Percentiles rank a stretch among this genome's conserved stretches.
Evolutionary conservation across 2,797 vertebrate species (phyloP).

Genomic region (Bucorvus abyssinicus): DNA sequence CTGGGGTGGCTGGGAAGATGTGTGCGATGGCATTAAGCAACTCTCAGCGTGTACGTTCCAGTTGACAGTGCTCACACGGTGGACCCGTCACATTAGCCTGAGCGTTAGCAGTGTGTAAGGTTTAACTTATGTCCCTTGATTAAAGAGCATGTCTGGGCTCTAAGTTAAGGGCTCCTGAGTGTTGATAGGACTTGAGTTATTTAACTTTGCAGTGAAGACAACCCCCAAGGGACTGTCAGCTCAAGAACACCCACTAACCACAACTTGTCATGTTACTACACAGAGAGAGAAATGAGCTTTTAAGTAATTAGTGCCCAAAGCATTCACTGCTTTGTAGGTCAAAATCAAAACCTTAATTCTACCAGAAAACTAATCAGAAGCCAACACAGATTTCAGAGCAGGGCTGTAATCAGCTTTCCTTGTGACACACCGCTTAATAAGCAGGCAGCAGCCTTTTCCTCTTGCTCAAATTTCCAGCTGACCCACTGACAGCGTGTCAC

Average conservation of each 20-base stretch:
- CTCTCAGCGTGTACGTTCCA: accelerated
- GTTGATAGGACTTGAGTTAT: conserved; percentile 55
- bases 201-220: conserved; percentile 37
- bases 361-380: conserved; percentile 54
- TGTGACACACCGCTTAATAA: conserved; percentile 26
- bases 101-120: background rate
- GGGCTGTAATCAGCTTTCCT: background rate
- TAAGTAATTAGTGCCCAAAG: conserved; percentile 68
- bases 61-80: background rate
- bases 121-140: conserved; percentile 6
- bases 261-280: conserved; percentile 15
- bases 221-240: conserved; percentile 51
- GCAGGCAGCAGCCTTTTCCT: background rate
- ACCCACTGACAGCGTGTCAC: background rate
- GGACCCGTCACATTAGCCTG: background rate
- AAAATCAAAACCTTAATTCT: conserved; percentile 55
- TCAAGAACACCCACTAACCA: conserved; percentile 44
- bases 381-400: background rate
- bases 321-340: conserved; percentile 57
- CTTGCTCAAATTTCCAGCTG: background rate
- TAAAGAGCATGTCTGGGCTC: conserved; percentile 34
- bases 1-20: background rate
- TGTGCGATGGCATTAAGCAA: background rate
- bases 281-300: conserved; percentile 30
- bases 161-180: conserved; percentile 21